These are phyloP conservation scores for Tipula lateralis DNA, from an alignment of 2,888 invertebrate genomes.

Conservation along the genomic window DNA sequence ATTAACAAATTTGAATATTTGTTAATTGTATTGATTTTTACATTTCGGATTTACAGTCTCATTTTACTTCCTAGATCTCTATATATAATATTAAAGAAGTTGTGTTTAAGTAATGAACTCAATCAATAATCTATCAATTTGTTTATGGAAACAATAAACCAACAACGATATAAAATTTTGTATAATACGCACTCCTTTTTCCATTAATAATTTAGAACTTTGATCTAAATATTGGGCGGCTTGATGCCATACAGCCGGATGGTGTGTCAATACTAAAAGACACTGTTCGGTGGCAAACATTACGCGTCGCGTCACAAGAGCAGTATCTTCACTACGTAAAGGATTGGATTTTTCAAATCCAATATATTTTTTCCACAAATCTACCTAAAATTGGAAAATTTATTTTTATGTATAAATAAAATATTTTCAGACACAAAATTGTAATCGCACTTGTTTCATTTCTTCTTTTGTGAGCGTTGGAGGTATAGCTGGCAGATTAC, in stretches of 20 bases:
- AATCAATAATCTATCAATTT: neutral
- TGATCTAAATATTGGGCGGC: slow-evolving; percentile 95
- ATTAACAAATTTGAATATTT: neutral
- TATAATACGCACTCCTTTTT: slow-evolving; percentile 75
- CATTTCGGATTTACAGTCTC: neutral
- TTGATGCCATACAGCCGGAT: slow-evolving; percentile 99
- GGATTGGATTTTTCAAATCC: slow-evolving; percentile 97
- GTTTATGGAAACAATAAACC: neutral
- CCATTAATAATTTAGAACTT: slow-evolving; percentile 86
- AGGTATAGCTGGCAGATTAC: slow-evolving; percentile 95
- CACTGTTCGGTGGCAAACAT: slow-evolving; percentile 99
- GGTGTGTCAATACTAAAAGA: slow-evolving; percentile 90
- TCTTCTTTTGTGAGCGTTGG: slow-evolving; percentile 87
- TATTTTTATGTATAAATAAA: neutral
- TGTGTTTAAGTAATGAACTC: neutral
- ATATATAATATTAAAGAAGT: neutral
- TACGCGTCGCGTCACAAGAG: slow-evolving; percentile 85
- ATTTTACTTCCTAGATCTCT: neutral
- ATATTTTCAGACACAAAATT: neutral
- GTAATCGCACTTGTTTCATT: slow-evolving; percentile 70
- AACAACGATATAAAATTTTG: slow-evolving; percentile 28
- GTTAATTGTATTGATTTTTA: neutral
- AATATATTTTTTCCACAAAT: slow-evolving; percentile 98
- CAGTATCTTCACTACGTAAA: slow-evolving; percentile 90
- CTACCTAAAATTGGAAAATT: slow-evolving; percentile 62